Conservation (phyloP, 2,113 vertebrate genomes). For the Aplodontia rufa region DNA sequence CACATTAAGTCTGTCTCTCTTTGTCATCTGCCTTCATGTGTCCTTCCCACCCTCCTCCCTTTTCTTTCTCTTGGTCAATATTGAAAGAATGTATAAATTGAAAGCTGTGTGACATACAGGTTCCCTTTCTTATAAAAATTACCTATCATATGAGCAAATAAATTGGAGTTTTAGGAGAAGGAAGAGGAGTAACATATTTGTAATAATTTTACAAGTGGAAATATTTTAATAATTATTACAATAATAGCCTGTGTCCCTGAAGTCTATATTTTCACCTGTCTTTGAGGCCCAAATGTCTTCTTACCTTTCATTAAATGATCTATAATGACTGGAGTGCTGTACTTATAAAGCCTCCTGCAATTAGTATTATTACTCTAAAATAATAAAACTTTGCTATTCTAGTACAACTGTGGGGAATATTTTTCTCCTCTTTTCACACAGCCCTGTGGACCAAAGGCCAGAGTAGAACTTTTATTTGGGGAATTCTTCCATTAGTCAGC, state of each 20-base stretch:
- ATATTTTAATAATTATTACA: background rate
- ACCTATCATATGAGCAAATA: background rate
- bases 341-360: conserved; percentile 22
- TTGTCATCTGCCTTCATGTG: too few relatives aligned
- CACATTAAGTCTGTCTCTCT: background rate
- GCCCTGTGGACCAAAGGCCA: background rate
- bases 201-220: background rate
- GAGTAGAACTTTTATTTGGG: background rate
- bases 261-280: background rate
- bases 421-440: background rate
- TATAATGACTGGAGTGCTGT: background rate
- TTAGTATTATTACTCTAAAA: conserved; percentile 26
- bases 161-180: background rate
- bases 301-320: background rate
- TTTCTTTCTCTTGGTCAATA: background rate
- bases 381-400: conserved; percentile 30
- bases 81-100: background rate
- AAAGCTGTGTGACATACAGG: background rate
- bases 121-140: background rate
- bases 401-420: background rate
- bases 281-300: background rate
- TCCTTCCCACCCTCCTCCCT: too few relatives aligned
- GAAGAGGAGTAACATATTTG: background rate
- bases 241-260: background rate
- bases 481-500: background rate